phyloP scores from a whole-genome alignment of 2,797 vertebrate genomes.

The Rousettus madagascariensis region DNA sequence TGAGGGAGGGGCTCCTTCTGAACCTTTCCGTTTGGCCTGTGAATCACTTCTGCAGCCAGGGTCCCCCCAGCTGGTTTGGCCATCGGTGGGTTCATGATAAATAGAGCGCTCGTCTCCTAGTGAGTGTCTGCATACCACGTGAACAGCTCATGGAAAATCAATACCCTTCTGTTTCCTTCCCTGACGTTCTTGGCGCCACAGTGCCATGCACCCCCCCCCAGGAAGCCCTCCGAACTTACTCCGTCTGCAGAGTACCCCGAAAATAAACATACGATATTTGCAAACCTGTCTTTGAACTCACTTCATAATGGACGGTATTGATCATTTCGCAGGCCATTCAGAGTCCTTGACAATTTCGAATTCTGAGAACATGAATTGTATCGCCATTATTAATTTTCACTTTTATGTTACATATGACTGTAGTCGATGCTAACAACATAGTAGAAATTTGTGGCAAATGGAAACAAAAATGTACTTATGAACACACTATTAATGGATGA shows the following conservation, averaged over 20 bases:
- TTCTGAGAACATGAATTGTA: neutral
- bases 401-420: neutral
- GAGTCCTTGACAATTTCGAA: neutral
- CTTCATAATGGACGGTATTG: neutral
- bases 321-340: neutral
- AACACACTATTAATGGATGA: neutral
- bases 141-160: neutral
- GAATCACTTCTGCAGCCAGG: neutral
- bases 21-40: neutral
- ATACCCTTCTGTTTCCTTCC: neutral
- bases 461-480: neutral
- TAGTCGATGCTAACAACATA: neutral
- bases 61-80: neutral
- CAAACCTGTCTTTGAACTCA: neutral
- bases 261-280: neutral
- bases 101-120: neutral
- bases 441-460: neutral
- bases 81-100: neutral
- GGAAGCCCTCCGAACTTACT: neutral
- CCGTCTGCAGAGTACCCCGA: neutral
- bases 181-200: neutral
- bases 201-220: neutral
- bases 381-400: neutral
- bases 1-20: too few species aligned
- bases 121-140: neutral